A percentile compares a stretch with the other conserved stretches of the same genome.
These are phyloP conservation scores for Ommatoiulus sabulosus DNA, from an alignment of 2,888 invertebrate genomes.

Conservation along the genomic window DNA sequence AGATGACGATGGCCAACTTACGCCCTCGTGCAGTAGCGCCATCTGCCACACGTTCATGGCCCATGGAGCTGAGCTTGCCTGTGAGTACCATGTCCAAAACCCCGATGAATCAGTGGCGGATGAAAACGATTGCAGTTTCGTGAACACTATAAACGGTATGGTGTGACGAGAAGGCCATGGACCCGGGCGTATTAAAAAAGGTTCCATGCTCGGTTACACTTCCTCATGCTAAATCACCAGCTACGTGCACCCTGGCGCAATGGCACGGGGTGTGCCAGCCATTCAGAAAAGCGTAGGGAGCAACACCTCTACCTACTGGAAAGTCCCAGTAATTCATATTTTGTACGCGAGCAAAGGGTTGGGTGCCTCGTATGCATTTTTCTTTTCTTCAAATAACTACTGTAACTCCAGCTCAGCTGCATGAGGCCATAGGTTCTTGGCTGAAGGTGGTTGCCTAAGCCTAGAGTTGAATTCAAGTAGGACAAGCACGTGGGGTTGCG, in stretches of 20 bases:
- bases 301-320: conserved; percentile 11
- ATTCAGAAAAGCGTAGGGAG: conserved; percentile 14
- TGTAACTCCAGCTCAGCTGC: not conserved
- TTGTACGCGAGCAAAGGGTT: conserved; percentile 34
- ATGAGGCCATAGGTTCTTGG: not conserved
- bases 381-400: too few relatives aligned
- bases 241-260: not conserved
- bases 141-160: too few relatives aligned
- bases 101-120: too few relatives aligned
- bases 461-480: conserved; percentile 15
- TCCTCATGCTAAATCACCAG: not conserved
- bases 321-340: conserved; percentile 16
- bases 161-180: not conserved
- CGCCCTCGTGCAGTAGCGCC: too few relatives aligned
- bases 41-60: too few relatives aligned
- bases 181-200: conserved; percentile 32
- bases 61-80: too few relatives aligned
- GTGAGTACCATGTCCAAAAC: too few relatives aligned
- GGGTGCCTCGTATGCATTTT: not conserved
- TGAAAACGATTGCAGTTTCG: too few relatives aligned
- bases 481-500: not conserved
- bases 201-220: conserved; percentile 24
- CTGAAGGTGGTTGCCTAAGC: conserved; percentile 4
- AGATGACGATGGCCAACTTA: too few relatives aligned
- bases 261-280: conserved; percentile 25